Base-by-base conservation (phyloP, 2,888 invertebrate species). In the Slavum lentiscoides region DNA sequence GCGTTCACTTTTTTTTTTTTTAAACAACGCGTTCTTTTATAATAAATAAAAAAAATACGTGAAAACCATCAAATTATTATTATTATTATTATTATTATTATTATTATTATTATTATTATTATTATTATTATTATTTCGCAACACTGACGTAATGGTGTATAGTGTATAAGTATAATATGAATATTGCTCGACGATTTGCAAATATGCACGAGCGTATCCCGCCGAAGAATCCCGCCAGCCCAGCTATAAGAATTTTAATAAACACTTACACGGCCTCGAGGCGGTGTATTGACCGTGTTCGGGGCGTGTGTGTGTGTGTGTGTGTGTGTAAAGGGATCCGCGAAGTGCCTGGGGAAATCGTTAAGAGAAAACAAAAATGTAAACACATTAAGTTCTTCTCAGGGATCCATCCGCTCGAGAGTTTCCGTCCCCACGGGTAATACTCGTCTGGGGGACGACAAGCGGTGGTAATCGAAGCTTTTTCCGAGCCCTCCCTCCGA, bases 321-420 rank as follows among this genome's bases (percentile, higher is more conserved):
- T 30, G 4, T 9, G 8, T 19, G 13, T 8, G 76, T 61, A 53
- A 53, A 53, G 69, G 62, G 64, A 64, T 58, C 53, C 21, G 59
- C 17, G 0, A 8, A 53, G 21, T 64, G 77, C 43, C 77, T 23
- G 19, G 43, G 77, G 77, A 77, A 77, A 77, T 77, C 62, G 69
- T 62, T 37, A 70, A 62, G 53, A 15, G 13, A 72, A 43, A 59
- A 59, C 23, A 43, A 23, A 19, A 23, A 30, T 55, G 70, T 70
- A 80, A 80, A 77, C 77, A 62, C 69, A 77, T 69, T 69, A 69
- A 76, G 68, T 76, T 68, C 30, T 30, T 4, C 37, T 69, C 58
- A 11, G 23, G 15, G 17, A 30, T 30, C 30, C 30, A 55, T 69
- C 53, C 69, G n/a, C 64, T 64, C 30, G 37, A 11, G n/a, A 62